These are phyloP conservation scores for Pogonomyrmex barbatus DNA, from an alignment of 1,140 invertebrate species.

Conservation along the genomic window DNA sequence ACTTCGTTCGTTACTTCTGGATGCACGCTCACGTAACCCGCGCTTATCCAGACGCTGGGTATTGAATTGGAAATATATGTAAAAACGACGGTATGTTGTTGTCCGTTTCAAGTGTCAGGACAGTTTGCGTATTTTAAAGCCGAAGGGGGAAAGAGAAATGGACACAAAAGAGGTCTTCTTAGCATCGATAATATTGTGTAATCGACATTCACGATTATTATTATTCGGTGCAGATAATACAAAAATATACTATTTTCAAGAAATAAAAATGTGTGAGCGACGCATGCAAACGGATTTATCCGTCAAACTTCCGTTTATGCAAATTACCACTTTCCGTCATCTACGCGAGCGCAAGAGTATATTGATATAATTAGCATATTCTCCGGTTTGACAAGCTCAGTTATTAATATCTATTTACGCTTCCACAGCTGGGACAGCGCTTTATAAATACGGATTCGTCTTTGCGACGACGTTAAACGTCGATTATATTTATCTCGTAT, in stretches of 20 bases:
- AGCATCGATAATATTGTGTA: background rate
- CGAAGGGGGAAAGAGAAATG: background rate
- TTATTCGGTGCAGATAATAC: background rate
- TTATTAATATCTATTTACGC: conserved; percentile 23
- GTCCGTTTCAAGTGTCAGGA: conserved; percentile 4
- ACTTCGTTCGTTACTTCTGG: background rate
- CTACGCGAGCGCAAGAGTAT: background rate
- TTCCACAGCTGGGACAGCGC: background rate
- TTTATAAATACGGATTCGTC: conserved; percentile 13
- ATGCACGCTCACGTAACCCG: conserved; percentile 21
- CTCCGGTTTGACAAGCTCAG: conserved; percentile 19
- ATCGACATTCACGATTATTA: background rate
- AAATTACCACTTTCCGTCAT: conserved; percentile 4
- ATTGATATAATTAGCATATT: conserved; percentile 15
- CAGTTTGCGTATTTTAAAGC: background rate
- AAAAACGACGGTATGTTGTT: conserved; percentile 1
- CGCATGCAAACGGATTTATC: background rate
- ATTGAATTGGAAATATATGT: conserved; percentile 32
- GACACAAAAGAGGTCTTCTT: background rate
- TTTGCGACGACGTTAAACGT: background rate
- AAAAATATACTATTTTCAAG: background rate
- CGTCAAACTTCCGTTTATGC: background rate
- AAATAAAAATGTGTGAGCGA: background rate
- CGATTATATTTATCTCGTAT: conserved; percentile 12
- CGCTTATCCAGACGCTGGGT: background rate